Evolutionary conservation across 2,797 vertebrate genomes (phyloP).

Genomic region (Falco naumanni): DNA sequence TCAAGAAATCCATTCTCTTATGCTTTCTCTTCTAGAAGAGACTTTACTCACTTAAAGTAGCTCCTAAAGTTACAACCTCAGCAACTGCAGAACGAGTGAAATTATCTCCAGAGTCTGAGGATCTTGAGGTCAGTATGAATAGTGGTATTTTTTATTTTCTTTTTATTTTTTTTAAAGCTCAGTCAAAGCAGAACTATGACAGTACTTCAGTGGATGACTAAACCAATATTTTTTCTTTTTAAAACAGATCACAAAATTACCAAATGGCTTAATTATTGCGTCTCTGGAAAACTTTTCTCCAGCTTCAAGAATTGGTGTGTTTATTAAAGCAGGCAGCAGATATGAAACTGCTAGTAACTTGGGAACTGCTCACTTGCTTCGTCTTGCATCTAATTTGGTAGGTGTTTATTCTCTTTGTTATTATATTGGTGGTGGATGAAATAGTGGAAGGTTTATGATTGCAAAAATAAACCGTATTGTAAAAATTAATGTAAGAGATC

Average conservation of each 20-base stretch:
- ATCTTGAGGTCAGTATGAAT: conserved; percentile 85
- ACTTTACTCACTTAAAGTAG: conserved; percentile 90
- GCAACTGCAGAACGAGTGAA: conserved; percentile 52
- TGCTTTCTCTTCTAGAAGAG: conserved; percentile 81
- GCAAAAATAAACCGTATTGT: background rate
- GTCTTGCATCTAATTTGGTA: conserved; percentile 90
- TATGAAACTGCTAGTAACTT: conserved; percentile 83
- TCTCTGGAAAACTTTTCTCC: conserved; percentile 93
- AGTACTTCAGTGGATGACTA: background rate
- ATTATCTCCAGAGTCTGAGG: conserved; percentile 83
- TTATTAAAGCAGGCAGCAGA: conserved; percentile 91
- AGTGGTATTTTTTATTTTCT: background rate
- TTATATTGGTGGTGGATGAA: background rate
- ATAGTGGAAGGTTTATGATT: background rate
- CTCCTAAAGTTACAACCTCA: conserved; percentile 79
- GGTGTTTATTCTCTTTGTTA: background rate
- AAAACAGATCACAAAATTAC: conserved; percentile 85
- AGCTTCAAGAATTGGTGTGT: conserved; percentile 87
- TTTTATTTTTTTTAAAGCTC: background rate
- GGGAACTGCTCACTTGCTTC: conserved; percentile 89
- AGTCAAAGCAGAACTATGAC: background rate
- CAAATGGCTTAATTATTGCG: conserved; percentile 89
- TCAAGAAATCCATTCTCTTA: background rate
- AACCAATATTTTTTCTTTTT: background rate
- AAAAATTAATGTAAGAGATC: background rate